These are phyloP conservation scores for Melanophora roralis DNA, from an alignment of 2,888 invertebrate genomes.

Conservation along the genomic window DNA sequence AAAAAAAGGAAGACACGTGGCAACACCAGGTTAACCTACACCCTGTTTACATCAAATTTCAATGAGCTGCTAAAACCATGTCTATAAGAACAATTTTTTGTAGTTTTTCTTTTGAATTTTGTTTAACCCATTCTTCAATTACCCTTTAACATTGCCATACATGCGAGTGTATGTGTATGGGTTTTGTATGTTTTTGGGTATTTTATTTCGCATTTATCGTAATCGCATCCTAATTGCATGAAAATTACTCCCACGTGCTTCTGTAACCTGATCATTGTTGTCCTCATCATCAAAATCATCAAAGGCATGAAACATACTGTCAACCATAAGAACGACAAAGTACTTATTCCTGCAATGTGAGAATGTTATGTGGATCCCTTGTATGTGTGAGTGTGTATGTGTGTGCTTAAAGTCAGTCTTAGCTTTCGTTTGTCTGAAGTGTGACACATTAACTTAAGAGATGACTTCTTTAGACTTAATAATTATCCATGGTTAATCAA, in stretches of 20 bases:
- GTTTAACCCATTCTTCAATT: constrained; percentile 73
- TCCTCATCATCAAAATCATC: constrained; percentile 46
- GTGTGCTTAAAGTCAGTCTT: neutral
- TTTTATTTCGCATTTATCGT: constrained; percentile 70
- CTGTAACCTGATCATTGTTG: constrained; percentile 75
- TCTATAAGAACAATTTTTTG: constrained; percentile 24
- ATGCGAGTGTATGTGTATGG: neutral
- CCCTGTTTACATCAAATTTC: constrained; percentile 58
- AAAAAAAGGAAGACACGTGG: constrained; percentile 52
- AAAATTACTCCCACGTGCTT: constrained; percentile 77
- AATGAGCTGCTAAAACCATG: constrained; percentile 24
- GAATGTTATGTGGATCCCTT: constrained; percentile 1
- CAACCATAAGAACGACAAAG: neutral
- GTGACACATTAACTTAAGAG: constrained; percentile 39
- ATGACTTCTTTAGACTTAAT: constrained; percentile 35
- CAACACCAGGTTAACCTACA: constrained; percentile 56
- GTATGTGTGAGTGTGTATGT: neutral
- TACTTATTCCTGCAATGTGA: neutral
- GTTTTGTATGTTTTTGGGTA: constrained; percentile 29
- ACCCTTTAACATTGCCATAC: constrained; percentile 72
- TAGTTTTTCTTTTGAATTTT: constrained; percentile 8
- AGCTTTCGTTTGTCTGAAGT: neutral
- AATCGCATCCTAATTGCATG: constrained; percentile 77
- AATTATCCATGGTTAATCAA: no score
- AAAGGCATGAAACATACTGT: constrained; percentile 39